These are phyloP conservation scores for Sebastes ruberrimus DNA, from an alignment of 2,797 vertebrate species.

Conservation along the genomic window DNA sequence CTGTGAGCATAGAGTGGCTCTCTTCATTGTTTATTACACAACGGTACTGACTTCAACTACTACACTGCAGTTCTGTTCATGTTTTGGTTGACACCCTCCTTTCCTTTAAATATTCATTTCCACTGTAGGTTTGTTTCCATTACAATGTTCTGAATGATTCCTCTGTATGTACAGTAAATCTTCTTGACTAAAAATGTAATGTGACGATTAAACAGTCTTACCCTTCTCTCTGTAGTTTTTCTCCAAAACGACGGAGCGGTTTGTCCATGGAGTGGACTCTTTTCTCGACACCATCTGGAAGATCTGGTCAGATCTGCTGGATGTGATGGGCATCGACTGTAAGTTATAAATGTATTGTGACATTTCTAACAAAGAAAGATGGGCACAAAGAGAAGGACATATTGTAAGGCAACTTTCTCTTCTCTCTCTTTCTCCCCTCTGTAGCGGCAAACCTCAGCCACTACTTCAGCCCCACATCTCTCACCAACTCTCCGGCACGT, in stretches of 20 bases:
- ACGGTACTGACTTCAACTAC: background rate
- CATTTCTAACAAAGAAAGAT: background rate
- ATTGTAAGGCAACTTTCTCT: background rate
- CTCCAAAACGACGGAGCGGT: slow-evolving; percentile 92
- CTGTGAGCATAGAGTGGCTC: too few species aligned
- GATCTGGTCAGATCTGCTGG: slow-evolving; percentile 93
- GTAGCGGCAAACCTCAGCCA: slow-evolving; percentile 88
- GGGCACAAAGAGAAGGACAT: background rate
- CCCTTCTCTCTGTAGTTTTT: slow-evolving; percentile 84
- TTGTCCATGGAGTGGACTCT: slow-evolving; percentile 93
- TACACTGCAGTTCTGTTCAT: background rate
- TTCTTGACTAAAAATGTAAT: background rate
- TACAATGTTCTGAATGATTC: background rate
- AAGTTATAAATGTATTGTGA: slow-evolving; percentile 49
- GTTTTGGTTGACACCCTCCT: background rate
- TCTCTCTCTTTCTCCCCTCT: background rate
- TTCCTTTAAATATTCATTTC: background rate
- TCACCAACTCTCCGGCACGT: slow-evolving; percentile 89
- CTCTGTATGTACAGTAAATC: background rate
- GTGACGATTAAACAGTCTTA: background rate
- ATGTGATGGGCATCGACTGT: slow-evolving; percentile 97
- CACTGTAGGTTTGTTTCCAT: background rate
- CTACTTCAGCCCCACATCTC: slow-evolving; percentile 90
- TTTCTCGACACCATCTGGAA: slow-evolving; percentile 94
- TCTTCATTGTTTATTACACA: background rate